Conservation (phyloP, 1,140 invertebrate species). For the Hydropsyche tenuis region DNA sequence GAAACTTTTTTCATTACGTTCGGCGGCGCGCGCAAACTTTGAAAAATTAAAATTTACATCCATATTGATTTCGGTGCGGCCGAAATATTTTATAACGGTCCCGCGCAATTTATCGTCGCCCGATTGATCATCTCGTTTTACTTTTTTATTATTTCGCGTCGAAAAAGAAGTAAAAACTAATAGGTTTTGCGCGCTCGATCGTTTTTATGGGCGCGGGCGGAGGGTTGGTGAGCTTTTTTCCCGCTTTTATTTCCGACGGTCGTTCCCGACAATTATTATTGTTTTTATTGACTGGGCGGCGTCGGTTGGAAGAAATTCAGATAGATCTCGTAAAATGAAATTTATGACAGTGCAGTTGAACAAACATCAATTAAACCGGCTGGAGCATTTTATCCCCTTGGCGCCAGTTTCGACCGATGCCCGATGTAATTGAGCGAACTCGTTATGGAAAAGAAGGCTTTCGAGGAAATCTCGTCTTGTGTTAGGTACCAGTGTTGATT, state of each 20-base stretch:
- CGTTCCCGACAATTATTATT: slow-evolving; percentile 19
- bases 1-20: slow-evolving; percentile 10
- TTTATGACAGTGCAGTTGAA: slow-evolving; percentile 30
- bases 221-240: slow-evolving; percentile 5
- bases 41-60: slow-evolving; percentile 21
- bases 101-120: slow-evolving; percentile 1
- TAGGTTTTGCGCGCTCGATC: slow-evolving; percentile 16
- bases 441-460: neutral
- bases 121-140: slow-evolving; percentile 19
- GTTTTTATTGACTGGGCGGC: slow-evolving; percentile 29
- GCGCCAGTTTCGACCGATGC: slow-evolving; percentile 9
- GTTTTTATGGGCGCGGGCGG: slow-evolving; percentile 18
- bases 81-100: neutral
- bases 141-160: slow-evolving; percentile 6
- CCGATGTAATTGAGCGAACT: slow-evolving; percentile 14
- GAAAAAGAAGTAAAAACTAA: slow-evolving; percentile 17
- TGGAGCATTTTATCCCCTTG: neutral
- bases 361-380: slow-evolving; percentile 22
- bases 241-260: neutral
- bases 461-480: neutral
- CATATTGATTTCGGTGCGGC: neutral
- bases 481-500: too few relatives aligned
- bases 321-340: slow-evolving; percentile 32
- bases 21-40: neutral
- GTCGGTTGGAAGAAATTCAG: slow-evolving; percentile 28